Evolutionary conservation across 2,888 invertebrate genomes (phyloP), one percentile per base, ranked within the genome.

Genomic region (Latrodectus hesperus): DNA sequence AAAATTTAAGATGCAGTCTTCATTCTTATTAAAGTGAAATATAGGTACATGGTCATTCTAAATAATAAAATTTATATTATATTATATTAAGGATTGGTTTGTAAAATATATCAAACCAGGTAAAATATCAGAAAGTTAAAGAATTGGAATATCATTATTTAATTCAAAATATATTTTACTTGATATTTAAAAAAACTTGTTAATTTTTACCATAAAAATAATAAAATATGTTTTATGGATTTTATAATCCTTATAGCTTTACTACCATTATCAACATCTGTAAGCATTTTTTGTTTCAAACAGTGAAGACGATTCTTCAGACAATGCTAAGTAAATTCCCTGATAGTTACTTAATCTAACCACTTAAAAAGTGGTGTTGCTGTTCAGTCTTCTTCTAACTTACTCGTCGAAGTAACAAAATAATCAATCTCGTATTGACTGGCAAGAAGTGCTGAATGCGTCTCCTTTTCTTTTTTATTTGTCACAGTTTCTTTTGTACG

Each of bases 401-500:
- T 60, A 16, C 60, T 60, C 4, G 38, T 38, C 60, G n/a, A 60
- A 60, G 60, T n/a, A 60, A 67, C 68, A 38, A 82, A 75, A 55
- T 70, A 82, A 82, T 82, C 75, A 82, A 75, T 75, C 75, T 60
- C 6, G 53, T n/a, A 82, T 82, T 82, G 82, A 82, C 75, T 82
- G 68, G 75, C 6, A 9, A 75, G 70, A n/a, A 75, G 75, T 70
- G 38, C 70, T 55, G 79, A 16, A 51, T 49, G 53, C 55, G n/a
- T 38, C 22, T 49, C 53, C 9, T 9, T 38, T n/a, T 55, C 55
- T 22, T n/a, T 60, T 22, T 52, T 77, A 79, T 38, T 71, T 60
- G 64, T 38, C 16, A 14, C 64, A 11, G 49, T 64, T 67, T 67
- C 81, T 81, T 70, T 75, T 68, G 82, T 82, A 68, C 55, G 60